These are phyloP conservation scores for Amphiprion percula DNA, from an alignment of 2,113 vertebrate species.

Conservation along the genomic window DNA sequence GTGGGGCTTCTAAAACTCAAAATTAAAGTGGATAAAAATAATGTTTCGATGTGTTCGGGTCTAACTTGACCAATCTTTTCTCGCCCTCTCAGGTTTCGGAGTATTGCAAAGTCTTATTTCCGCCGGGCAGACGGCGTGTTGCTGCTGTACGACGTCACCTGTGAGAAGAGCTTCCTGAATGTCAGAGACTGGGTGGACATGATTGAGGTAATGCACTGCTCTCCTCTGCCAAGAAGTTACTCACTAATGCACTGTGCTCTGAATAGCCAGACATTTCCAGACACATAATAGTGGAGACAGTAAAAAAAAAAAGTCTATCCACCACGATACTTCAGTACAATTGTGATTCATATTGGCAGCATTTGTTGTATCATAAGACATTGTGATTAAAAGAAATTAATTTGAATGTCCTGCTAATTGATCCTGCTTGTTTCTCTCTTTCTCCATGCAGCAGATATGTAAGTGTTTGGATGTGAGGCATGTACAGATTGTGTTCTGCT, in stretches of 20 bases:
- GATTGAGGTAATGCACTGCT: slow-evolving; percentile 88
- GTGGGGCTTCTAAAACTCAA: too few relatives aligned
- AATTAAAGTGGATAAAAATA: not conserved
- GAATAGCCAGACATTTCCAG: not conserved
- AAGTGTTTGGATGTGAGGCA: slow-evolving; percentile 53
- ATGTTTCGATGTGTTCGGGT: not conserved
- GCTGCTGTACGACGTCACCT: slow-evolving; percentile 93
- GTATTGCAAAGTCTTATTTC: slow-evolving; percentile 98
- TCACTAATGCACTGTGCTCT: not conserved
- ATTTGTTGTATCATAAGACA: not conserved
- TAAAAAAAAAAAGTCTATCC: not conserved
- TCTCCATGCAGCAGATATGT: slow-evolving; percentile 72
- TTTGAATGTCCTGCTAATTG: slow-evolving; percentile 19
- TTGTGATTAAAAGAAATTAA: not conserved
- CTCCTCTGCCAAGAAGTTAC: not conserved
- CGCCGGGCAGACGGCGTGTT: slow-evolving; percentile 95
- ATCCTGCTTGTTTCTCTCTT: slow-evolving; percentile 43
- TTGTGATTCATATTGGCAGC: not conserved
- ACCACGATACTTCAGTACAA: not conserved
- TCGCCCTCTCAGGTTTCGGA: slow-evolving; percentile 88
- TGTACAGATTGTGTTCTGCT: slow-evolving; percentile 15
- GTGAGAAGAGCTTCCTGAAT: slow-evolving; percentile 94
- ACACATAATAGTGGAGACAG: not conserved
- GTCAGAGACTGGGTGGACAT: slow-evolving; percentile 96
- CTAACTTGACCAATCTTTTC: not conserved